phyloP scores from a whole-genome alignment of 92 coral and sea anemone genomes.

The Chrysogorgia sp. region DNA sequence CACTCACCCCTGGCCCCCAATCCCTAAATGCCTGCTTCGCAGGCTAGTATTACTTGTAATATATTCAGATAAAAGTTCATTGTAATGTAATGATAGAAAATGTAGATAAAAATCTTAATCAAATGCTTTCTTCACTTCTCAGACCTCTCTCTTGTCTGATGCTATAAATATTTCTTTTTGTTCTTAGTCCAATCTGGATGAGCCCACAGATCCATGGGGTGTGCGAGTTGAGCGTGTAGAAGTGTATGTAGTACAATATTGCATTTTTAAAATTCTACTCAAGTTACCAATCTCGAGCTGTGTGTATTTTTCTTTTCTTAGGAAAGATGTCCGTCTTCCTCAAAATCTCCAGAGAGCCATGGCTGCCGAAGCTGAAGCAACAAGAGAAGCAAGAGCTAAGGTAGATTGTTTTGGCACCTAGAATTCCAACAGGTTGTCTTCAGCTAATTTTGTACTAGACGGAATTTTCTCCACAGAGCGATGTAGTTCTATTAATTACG shows the following conservation, averaged over 20 bases:
- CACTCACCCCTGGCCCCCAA: too few species aligned
- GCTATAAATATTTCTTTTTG: not conserved
- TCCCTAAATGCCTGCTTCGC: too few species aligned
- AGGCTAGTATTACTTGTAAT: too few species aligned
- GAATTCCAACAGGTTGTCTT: too few species aligned
- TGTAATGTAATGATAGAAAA: not conserved
- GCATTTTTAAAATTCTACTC: not conserved
- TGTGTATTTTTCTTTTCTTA: conserved; percentile 25
- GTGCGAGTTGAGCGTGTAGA: conserved; percentile 87
- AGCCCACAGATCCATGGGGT: conserved; percentile 91
- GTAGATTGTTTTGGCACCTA: too few species aligned
- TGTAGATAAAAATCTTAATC: too few species aligned
- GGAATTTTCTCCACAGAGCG: too few species aligned
- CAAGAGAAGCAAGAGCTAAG: conserved; percentile 95
- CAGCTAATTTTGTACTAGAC: too few species aligned
- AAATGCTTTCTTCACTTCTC: too few species aligned
- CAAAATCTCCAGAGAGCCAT: conserved; percentile 95
- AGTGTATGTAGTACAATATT: conserved; percentile 65
- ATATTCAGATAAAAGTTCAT: not conserved
- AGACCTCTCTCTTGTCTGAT: not conserved
- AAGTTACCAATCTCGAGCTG: not conserved
- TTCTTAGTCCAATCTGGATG: conserved; percentile 70
- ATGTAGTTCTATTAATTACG: not conserved
- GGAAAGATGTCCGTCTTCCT: conserved; percentile 92
- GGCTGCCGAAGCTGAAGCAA: conserved; percentile 92